phyloP scores from a whole-genome alignment of 2,888 invertebrate genomes.

The Machimus atricapillus region DNA sequence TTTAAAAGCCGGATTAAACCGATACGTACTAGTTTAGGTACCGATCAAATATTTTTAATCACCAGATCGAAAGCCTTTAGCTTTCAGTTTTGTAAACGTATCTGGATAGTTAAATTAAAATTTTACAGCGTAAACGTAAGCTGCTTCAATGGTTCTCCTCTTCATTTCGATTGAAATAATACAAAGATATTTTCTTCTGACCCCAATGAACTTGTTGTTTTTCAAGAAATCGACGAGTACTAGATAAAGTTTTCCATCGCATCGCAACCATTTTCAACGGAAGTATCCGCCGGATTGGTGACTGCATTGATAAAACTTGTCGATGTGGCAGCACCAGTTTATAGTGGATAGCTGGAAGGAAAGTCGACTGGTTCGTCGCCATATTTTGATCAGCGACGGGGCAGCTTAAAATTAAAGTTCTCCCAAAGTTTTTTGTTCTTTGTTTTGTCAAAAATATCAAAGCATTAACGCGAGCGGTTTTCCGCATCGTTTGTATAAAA shows the following conservation, averaged over 20 bases:
- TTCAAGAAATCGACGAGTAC: no score
- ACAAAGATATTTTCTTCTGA: no score
- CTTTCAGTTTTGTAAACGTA: no score
- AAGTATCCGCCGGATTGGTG: background rate
- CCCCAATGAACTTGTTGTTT: background rate
- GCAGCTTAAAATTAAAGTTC: conserved; percentile 24
- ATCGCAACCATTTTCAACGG: background rate
- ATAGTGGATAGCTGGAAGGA: background rate
- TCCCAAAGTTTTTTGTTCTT: background rate
- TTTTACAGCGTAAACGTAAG: no score
- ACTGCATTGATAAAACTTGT: background rate
- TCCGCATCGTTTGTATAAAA: background rate
- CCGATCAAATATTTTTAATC: no score
- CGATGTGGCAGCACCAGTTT: background rate
- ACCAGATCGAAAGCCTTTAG: no score
- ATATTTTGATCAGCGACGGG: conserved; percentile 43
- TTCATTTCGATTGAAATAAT: no score
- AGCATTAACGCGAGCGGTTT: background rate
- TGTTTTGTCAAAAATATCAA: conserved; percentile 7
- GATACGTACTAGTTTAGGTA: no score
- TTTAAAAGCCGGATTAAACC: no score
- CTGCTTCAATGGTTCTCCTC: no score
- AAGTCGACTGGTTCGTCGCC: conserved; percentile 41
- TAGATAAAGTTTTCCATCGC: background rate
- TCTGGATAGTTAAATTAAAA: no score